Percentiles rank a stretch among this genome's conserved stretches.
These are phyloP conservation scores for Anolis carolinensis DNA, from an alignment of 2,113 vertebrate species.

Conservation along the genomic window DNA sequence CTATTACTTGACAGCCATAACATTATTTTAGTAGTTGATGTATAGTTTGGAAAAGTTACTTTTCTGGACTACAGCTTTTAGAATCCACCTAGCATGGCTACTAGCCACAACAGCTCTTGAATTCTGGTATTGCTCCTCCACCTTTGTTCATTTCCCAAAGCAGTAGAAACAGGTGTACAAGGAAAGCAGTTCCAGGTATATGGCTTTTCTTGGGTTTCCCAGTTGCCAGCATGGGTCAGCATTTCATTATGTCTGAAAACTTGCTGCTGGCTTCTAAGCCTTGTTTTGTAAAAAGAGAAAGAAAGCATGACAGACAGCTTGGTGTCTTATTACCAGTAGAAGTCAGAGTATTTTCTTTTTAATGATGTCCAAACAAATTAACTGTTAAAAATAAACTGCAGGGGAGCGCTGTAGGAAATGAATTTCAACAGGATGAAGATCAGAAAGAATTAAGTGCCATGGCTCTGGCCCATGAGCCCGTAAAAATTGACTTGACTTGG, in stretches of 20 bases:
- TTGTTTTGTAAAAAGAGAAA: background rate
- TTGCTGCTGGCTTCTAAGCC: background rate
- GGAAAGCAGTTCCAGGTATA: background rate
- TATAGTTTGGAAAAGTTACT: background rate
- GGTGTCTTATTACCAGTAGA: constrained; percentile 16
- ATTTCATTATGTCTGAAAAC: constrained; percentile 15
- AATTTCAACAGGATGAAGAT: constrained; percentile 58
- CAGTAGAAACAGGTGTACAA: background rate
- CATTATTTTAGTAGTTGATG: background rate
- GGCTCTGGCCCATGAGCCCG: constrained; percentile 30
- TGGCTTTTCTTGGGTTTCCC: background rate
- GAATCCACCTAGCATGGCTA: background rate
- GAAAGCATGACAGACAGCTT: constrained; percentile 16
- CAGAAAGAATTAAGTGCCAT: constrained; percentile 67
- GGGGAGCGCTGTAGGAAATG: constrained; percentile 53
- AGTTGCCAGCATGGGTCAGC: background rate
- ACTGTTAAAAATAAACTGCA: constrained; percentile 66
- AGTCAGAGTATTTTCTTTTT: constrained; percentile 53
- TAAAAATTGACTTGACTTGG: constrained; percentile 74
- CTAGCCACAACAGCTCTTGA: too few species aligned
- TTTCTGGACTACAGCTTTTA: background rate
- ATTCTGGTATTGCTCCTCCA: too few species aligned
- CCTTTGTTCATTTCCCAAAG: background rate
- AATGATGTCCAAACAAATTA: constrained; percentile 70
- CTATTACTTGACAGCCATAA: too few species aligned